Evolutionary conservation across 2,888 invertebrate species (phyloP).

Genomic region (Stratiomys singularior): DNA sequence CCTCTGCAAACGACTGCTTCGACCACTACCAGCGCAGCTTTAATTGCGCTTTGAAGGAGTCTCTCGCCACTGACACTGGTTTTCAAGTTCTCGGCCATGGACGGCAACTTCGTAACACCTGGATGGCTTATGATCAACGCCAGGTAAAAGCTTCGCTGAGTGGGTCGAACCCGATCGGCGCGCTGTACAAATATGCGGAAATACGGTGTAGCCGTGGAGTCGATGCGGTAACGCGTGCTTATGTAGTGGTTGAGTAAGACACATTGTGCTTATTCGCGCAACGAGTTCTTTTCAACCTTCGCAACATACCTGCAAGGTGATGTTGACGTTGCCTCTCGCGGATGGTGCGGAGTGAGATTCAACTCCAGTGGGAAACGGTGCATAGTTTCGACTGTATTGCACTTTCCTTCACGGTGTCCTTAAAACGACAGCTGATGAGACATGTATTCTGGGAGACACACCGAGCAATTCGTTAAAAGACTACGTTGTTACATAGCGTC

Average conservation of each 20-base stretch:
- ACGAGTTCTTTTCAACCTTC: not conserved
- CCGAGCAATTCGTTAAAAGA: no score
- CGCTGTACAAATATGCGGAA: slow-evolving; percentile 40
- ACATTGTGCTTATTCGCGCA: slow-evolving; percentile 2
- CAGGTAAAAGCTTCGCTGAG: slow-evolving; percentile 36
- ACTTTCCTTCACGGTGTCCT: no score
- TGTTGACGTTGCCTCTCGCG: not conserved
- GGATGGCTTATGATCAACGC: slow-evolving; percentile 5
- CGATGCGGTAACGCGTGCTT: slow-evolving; percentile 30
- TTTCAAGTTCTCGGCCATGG: slow-evolving; percentile 49
- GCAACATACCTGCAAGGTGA: not conserved
- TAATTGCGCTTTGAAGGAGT: no score
- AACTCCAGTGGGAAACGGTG: not conserved
- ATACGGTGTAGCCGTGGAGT: slow-evolving; percentile 3
- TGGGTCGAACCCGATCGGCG: slow-evolving; percentile 4
- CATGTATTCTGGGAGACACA: no score
- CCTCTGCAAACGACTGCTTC: not conserved
- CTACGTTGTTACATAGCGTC: no score
- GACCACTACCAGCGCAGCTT: not conserved
- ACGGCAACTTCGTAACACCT: slow-evolving; percentile 33
- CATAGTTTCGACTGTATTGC: no score
- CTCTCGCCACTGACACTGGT: slow-evolving; percentile 5
- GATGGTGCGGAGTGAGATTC: not conserved
- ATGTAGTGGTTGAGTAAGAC: slow-evolving; percentile 5
- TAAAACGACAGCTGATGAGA: no score